A percentile compares a stretch with the other conserved stretches of the same genome.
Evolutionary conservation across 2,888 invertebrate species (phyloP).

Genomic region (Plagodis dolabraria): DNA sequence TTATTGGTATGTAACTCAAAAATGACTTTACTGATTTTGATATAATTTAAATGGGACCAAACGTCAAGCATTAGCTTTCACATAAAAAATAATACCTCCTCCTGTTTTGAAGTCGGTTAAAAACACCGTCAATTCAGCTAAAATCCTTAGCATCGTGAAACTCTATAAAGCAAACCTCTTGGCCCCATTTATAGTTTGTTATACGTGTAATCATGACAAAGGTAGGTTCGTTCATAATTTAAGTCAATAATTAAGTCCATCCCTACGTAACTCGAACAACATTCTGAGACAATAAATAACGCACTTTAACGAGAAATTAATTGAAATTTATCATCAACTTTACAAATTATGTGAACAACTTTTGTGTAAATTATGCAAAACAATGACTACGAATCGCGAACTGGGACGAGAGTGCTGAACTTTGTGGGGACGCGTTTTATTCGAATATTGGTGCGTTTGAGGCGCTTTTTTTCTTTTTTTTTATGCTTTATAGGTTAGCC

Average conservation of each 20-base stretch:
- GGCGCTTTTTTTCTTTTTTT: too few species aligned
- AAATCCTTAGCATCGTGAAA: too few species aligned
- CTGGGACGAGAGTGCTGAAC: conserved; percentile 7
- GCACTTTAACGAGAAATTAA: conserved; percentile 7
- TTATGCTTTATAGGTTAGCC: too few species aligned
- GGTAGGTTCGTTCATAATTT: not conserved
- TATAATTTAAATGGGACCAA: too few species aligned
- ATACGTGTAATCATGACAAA: not conserved
- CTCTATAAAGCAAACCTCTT: too few species aligned
- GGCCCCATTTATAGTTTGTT: not conserved
- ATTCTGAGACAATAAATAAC: conserved; percentile 1
- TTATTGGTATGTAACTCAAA: too few species aligned
- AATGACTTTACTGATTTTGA: too few species aligned
- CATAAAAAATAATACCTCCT: too few species aligned
- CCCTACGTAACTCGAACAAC: not conserved
- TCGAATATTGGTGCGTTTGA: not conserved
- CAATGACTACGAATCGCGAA: conserved; percentile 22
- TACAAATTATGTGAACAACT: conserved; percentile 17
- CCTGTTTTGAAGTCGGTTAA: too few species aligned
- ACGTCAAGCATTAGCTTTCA: too few species aligned
- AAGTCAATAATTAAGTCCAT: not conserved
- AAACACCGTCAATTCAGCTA: too few species aligned
- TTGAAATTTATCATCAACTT: conserved; percentile 18
- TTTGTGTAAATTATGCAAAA: conserved; percentile 19
- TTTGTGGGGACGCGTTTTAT: not conserved